Evolutionary conservation across 2,888 invertebrate genomes (phyloP).

Genomic region (Galerucella nymphaeae): DNA sequence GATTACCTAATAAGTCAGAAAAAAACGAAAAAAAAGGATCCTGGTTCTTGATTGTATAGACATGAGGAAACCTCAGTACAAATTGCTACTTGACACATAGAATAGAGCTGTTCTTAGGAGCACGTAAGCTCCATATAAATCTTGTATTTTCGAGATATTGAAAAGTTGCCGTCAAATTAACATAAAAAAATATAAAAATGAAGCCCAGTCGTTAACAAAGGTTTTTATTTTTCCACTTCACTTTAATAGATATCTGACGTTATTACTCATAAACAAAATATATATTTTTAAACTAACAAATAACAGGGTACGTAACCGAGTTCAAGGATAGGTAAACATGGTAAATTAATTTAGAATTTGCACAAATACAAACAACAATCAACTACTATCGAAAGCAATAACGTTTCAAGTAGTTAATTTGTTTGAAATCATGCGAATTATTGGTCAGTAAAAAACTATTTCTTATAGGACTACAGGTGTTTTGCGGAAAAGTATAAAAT

Average conservation of each 20-base stretch:
- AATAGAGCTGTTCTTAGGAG: too few species aligned
- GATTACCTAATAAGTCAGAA: too few species aligned
- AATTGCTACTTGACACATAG: too few species aligned
- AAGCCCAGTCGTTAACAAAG: too few species aligned
- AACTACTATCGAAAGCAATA: neutral
- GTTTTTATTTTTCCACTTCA: neutral
- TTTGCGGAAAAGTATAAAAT: too few species aligned
- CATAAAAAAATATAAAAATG: too few species aligned
- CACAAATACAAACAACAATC: slow-evolving; percentile 1
- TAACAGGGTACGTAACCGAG: slow-evolving; percentile 2
- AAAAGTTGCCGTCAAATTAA: neutral
- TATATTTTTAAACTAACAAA: slow-evolving; percentile 2
- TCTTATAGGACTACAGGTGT: too few species aligned
- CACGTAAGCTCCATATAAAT: too few species aligned
- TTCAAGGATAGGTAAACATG: neutral
- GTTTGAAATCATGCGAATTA: neutral
- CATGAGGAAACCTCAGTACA: too few species aligned
- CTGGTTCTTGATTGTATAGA: too few species aligned
- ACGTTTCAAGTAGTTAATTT: neutral
- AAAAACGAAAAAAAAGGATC: too few species aligned
- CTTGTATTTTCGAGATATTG: neutral
- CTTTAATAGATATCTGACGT: neutral
- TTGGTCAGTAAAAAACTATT: too few species aligned
- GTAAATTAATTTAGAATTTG: slow-evolving; percentile 1
- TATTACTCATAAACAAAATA: neutral